Base-by-base conservation (phyloP, 2,888 invertebrate species). In the Leptarthrus brevirostris region DNA sequence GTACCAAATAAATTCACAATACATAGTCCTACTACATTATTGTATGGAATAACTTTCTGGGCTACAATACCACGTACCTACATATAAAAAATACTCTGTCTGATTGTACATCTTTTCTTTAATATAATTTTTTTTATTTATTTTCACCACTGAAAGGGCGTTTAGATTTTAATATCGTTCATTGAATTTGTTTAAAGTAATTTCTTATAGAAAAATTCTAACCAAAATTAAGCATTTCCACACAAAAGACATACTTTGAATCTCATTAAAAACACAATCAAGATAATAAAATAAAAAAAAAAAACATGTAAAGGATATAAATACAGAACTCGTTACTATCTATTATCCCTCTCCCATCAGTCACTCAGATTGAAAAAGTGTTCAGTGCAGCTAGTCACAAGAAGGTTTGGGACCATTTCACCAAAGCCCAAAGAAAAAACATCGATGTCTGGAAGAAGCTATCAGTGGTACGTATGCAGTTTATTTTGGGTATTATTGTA, bases 361-460 rank as follows among this genome's bases (percentile, higher is more conserved):
- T 97, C 93, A 94, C 94, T 92, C 96, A 97, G 93, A 96, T 97
- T 90, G 97, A 96, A 92, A 93, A 94, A 90, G 95, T 97, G 88
- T 97, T 97, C 90, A 89, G 90, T 86, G 93, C 95, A 83, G 95
- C 97, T 85, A 93, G 93, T 87, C 96, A 96, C 89, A 97, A 97
- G 91, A 96, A 96, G 88, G 96, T 95, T 87, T 97, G 97, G 97
- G 97, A 97, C 92, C 97, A 97, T 92, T 97, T 98, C 92, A 96
- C 96, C 88, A 97, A 97, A 90, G 95, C 97, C 81, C 97, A 97
- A 88, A 90, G 97, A 89, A 97, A 97, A 92, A 97, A 97, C 90
- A 95, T 98, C 87, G 96, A 97, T 88, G 91, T 93, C 85, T 97
- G 97, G 98, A 95, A 94, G 88, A 97, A 95, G 89, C 95, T 96